Conservation (phyloP, 2,888 invertebrate species). For the Nemotelus nigrinus region DNA sequence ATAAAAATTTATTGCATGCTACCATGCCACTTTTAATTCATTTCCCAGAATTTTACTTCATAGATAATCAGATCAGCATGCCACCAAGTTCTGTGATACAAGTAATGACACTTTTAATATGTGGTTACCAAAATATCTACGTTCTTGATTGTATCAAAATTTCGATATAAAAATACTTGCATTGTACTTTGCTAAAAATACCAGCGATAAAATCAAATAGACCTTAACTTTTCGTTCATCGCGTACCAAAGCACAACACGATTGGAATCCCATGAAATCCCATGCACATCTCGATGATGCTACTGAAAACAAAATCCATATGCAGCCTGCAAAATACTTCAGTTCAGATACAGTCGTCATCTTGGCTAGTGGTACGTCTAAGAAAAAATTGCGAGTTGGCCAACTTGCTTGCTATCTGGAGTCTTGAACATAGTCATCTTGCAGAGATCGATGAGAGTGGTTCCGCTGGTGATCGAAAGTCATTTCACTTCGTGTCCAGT, state of each 20-base stretch:
- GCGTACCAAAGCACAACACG: constrained; percentile 7
- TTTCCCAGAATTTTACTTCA: no score
- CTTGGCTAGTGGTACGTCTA: constrained; percentile 37
- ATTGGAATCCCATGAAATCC: constrained; percentile 22
- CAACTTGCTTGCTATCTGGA: background rate
- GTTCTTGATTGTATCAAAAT: no score
- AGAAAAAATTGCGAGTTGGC: constrained; percentile 27
- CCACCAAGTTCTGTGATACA: no score
- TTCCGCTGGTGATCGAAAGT: background rate
- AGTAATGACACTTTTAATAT: no score
- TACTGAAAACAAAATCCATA: constrained; percentile 46
- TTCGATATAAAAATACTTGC: no score
- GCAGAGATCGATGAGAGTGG: background rate
- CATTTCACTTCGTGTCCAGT: constrained; percentile 16
- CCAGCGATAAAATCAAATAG: no score
- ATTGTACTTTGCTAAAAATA: no score
- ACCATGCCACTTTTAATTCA: no score
- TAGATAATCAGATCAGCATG: no score
- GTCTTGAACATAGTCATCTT: background rate
- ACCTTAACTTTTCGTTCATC: background rate
- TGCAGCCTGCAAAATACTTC: constrained; percentile 48
- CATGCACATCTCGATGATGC: constrained; percentile 25
- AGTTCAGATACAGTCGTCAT: constrained; percentile 48
- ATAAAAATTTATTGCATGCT: no score
- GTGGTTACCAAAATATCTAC: no score